These are phyloP conservation scores for Caenorhabditis sulstoni DNA, from an alignment of 2,888 invertebrate genomes.

Conservation along the genomic window DNA sequence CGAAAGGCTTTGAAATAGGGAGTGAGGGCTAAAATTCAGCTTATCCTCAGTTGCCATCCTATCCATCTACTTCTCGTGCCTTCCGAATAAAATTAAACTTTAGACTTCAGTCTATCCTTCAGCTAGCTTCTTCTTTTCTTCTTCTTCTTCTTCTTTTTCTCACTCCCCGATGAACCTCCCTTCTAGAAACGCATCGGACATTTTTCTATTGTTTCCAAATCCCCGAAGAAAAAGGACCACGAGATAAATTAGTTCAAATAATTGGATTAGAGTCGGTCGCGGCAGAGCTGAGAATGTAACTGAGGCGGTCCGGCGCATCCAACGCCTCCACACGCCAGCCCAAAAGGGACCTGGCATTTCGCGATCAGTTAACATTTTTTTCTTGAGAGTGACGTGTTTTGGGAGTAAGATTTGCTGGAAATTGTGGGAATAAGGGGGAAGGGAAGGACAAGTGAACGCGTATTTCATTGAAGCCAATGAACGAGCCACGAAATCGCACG, in stretches of 20 bases:
- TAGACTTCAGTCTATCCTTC: slow-evolving; percentile 51
- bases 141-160: neutral
- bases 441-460: neutral
- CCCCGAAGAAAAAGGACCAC: slow-evolving; percentile 29
- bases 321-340: slow-evolving; percentile 19
- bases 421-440: neutral
- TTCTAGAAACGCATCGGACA: slow-evolving; percentile 13
- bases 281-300: slow-evolving; percentile 33
- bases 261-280: slow-evolving; percentile 41
- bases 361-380: slow-evolving; percentile 11
- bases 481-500: neutral
- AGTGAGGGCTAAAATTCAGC: slow-evolving; percentile 20
- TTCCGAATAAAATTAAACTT: slow-evolving; percentile 57
- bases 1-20: slow-evolving; percentile 8
- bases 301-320: slow-evolving; percentile 18
- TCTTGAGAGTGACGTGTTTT: neutral
- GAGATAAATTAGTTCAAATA: slow-evolving; percentile 53
- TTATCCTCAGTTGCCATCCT: slow-evolving; percentile 16
- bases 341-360: slow-evolving; percentile 26
- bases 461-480: neutral
- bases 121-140: slow-evolving; percentile 19
- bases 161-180: slow-evolving; percentile 21
- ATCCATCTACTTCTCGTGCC: too few relatives aligned
- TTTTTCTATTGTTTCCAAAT: slow-evolving; percentile 25
- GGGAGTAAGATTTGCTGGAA: neutral